Conservation (phyloP, 2,113 vertebrate species). For the Symphodus melops region DNA sequence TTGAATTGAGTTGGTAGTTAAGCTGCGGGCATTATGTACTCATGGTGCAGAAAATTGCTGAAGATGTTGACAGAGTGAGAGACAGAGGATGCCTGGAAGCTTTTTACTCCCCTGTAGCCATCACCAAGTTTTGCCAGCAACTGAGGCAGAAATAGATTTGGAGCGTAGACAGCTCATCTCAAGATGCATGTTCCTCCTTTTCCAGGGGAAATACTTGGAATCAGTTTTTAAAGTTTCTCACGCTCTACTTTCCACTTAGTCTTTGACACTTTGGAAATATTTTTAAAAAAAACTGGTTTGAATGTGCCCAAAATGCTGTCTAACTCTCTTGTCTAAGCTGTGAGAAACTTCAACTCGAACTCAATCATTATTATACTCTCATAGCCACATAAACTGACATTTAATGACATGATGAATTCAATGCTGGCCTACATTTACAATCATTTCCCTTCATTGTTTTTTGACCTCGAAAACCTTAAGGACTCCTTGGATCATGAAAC, state of each 20-base stretch:
- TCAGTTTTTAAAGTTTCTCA: constrained; percentile 59
- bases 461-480: constrained; percentile 10
- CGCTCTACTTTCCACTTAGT: constrained; percentile 50
- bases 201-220: constrained; percentile 51
- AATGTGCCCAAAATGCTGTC: constrained; percentile 31
- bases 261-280: constrained; percentile 51
- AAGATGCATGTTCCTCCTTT: constrained; percentile 49
- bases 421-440: constrained; percentile 2
- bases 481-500: not conserved
- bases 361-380: constrained; percentile 3
- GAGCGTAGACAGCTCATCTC: constrained; percentile 68
- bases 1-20: constrained; percentile 51
- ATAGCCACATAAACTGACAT: not conserved
- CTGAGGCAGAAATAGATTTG: constrained; percentile 74
- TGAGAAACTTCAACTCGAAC: constrained; percentile 3
- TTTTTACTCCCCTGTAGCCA: constrained; percentile 54
- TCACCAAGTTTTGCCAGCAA: constrained; percentile 51
- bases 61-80: constrained; percentile 59
- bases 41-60: constrained; percentile 56
- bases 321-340: not conserved
- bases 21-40: constrained; percentile 51
- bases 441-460: constrained; percentile 23
- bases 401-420: not conserved
- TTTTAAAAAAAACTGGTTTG: constrained; percentile 25
- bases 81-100: constrained; percentile 58